Evolutionary conservation across 37 sponge, comb jelly and placozoan species (phyloP).

Genomic region (Oscarella lobularis): DNA sequence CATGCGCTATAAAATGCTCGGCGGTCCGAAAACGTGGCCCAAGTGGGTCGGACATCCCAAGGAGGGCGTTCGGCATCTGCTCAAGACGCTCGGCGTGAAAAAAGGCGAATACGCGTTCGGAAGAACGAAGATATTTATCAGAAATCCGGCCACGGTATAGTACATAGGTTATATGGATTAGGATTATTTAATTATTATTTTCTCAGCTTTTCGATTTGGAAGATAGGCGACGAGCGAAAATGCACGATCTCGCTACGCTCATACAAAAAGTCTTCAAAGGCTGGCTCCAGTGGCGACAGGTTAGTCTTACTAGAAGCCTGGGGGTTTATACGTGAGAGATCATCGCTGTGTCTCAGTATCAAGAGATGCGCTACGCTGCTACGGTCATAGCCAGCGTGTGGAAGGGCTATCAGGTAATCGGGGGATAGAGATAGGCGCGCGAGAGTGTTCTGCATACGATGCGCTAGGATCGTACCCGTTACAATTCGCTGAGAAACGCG

Average conservation of each 20-base stretch:
- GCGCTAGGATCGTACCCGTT: not conserved
- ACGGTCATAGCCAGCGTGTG: slow-evolving; percentile 46
- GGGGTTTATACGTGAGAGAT: not conserved
- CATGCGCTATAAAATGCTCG: slow-evolving; percentile 61
- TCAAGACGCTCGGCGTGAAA: slow-evolving; percentile 25
- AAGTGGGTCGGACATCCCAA: slow-evolving; percentile 45
- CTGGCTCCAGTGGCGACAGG: slow-evolving; percentile 30
- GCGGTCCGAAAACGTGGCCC: slow-evolving; percentile 65
- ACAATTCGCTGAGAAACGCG: not conserved
- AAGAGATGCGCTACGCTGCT: slow-evolving; percentile 17
- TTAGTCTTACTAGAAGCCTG: slow-evolving; percentile 1
- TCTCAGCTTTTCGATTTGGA: slow-evolving; percentile 57
- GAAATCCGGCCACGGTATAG: slow-evolving; percentile 53
- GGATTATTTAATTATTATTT: no score
- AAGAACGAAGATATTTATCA: slow-evolving; percentile 69
- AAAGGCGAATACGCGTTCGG: slow-evolving; percentile 46
- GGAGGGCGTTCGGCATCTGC: slow-evolving; percentile 48
- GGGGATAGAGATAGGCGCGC: no score
- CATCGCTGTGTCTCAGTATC: slow-evolving; percentile 31
- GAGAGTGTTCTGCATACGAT: no score
- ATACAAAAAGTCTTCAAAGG: slow-evolving; percentile 55
- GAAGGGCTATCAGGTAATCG: slow-evolving; percentile 46
- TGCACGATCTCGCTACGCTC: slow-evolving; percentile 50
- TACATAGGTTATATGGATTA: no score
- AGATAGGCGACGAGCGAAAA: slow-evolving; percentile 27